Percentiles rank a stretch among this genome's conserved stretches.
These are phyloP conservation scores for Pandemis heparana DNA, from an alignment of 2,888 invertebrate species.

Conservation along the genomic window DNA sequence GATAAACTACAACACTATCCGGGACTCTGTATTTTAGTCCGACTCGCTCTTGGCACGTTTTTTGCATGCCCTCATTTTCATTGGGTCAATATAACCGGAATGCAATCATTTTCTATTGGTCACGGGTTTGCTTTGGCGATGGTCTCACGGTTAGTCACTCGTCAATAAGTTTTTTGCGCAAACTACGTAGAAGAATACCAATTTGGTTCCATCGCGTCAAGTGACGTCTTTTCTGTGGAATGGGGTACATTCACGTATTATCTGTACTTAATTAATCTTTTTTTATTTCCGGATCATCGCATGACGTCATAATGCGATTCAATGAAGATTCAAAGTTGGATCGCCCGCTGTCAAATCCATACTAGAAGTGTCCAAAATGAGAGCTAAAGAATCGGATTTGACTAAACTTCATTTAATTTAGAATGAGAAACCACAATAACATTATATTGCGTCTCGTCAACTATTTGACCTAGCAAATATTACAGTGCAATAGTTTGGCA, in stretches of 20 bases:
- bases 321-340: too few relatives aligned
- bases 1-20: too few relatives aligned
- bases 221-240: background rate
- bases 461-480: too few relatives aligned
- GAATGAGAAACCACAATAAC: too few relatives aligned
- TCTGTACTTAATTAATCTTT: background rate
- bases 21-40: background rate
- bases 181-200: slow-evolving; percentile 1
- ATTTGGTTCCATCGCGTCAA: background rate
- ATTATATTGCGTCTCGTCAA: too few relatives aligned
- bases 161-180: background rate
- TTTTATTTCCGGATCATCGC: background rate
- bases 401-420: too few relatives aligned
- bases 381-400: too few relatives aligned
- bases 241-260: background rate
- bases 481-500: too few relatives aligned
- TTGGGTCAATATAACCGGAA: background rate
- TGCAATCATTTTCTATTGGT: background rate
- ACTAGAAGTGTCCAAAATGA: too few relatives aligned
- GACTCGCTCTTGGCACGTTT: background rate
- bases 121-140: background rate
- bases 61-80: background rate
- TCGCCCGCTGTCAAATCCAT: too few relatives aligned
- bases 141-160: background rate
- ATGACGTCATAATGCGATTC: too few relatives aligned